Conservation (phyloP, 2,888 invertebrate species). For the Eumacrocentrus americanus region DNA sequence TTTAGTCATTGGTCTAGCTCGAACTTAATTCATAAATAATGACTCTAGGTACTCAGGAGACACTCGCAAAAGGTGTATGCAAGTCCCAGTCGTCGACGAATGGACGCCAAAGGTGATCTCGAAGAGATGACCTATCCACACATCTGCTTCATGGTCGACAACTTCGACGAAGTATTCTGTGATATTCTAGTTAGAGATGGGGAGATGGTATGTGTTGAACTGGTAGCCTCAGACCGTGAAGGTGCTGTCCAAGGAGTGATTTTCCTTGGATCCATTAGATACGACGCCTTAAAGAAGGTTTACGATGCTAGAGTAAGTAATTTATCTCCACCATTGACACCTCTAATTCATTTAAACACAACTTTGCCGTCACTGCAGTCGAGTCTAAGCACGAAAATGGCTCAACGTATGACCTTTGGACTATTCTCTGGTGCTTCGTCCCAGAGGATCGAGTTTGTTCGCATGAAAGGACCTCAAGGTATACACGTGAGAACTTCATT, state of each 20-base stretch:
- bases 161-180: slow-evolving; percentile 98
- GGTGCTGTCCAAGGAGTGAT: slow-evolving; percentile 89
- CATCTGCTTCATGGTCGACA: slow-evolving; percentile 99
- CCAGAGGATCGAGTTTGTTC: slow-evolving; percentile 94
- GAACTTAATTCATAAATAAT: no score
- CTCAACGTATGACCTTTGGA: slow-evolving; percentile 94
- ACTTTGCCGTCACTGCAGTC: slow-evolving; percentile 72
- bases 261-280: slow-evolving; percentile 96
- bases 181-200: slow-evolving; percentile 97
- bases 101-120: slow-evolving; percentile 97
- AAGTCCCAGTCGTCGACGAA: slow-evolving; percentile 93
- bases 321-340: not conserved
- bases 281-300: slow-evolving; percentile 95
- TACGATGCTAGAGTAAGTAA: slow-evolving; percentile 89
- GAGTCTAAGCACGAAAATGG: slow-evolving; percentile 91
- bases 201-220: slow-evolving; percentile 98
- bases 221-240: slow-evolving; percentile 90
- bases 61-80: slow-evolving; percentile 84
- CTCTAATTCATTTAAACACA: not conserved
- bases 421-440: slow-evolving; percentile 77
- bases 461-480: slow-evolving; percentile 97
- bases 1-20: no score
- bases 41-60: slow-evolving; percentile 56
- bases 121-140: slow-evolving; percentile 99
- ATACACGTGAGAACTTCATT: no score